A percentile compares a stretch with the other conserved stretches of the same genome.
Conservation (phyloP, 1,140 invertebrate genomes). For the Procambarus clarkii region DNA sequence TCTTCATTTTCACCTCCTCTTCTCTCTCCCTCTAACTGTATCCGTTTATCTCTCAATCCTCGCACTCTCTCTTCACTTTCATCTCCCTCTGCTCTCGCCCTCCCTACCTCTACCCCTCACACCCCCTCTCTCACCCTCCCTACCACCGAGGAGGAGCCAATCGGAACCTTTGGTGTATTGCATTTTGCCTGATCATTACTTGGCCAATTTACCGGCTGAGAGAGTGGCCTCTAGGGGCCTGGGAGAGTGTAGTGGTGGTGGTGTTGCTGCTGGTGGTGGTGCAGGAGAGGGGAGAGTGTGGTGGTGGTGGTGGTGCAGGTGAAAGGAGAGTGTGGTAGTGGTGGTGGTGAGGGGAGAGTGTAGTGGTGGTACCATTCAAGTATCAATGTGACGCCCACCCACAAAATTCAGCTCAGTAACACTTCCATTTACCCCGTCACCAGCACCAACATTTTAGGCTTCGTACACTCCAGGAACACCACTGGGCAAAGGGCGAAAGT, state of each 20-base stretch:
- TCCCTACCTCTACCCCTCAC: background rate
- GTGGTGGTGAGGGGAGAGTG: too few relatives aligned
- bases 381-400: too few relatives aligned
- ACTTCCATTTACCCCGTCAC: too few relatives aligned
- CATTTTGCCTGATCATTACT: constrained; percentile 55
- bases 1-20: background rate
- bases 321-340: background rate
- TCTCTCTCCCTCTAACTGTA: background rate
- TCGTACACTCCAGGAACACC: too few relatives aligned
- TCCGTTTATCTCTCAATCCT: background rate
- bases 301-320: background rate
- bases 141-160: constrained; percentile 21
- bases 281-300: background rate
- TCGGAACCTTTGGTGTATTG: constrained; percentile 56
- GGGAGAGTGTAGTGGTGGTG: background rate
- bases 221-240: background rate
- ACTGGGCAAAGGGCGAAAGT: too few relatives aligned
- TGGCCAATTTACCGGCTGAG: constrained; percentile 32
- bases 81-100: background rate
- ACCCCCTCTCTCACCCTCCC: background rate
- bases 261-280: background rate
- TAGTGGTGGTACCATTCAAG: too few relatives aligned
- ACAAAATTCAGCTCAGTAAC: too few relatives aligned
- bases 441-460: too few relatives aligned
- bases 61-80: background rate